Conservation (phyloP, 2,113 vertebrate genomes). For the Illadopsis cleaveri region DNA sequence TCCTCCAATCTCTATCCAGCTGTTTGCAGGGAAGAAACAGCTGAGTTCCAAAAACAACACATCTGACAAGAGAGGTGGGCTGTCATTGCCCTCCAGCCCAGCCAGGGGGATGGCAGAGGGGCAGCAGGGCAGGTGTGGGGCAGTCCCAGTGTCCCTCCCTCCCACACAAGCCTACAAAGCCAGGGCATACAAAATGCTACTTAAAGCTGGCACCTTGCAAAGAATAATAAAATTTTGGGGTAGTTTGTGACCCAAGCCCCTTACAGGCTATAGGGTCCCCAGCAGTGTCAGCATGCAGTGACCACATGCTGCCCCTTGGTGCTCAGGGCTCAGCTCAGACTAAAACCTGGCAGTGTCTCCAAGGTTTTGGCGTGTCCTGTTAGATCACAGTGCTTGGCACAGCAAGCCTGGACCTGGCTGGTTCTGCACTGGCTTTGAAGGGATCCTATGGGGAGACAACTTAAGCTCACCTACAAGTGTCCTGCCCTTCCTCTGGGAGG, state of each 20-base stretch:
- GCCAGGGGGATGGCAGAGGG: rapidly evolving
- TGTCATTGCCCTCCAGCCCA: neutral
- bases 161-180: neutral
- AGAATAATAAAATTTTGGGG: neutral
- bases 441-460: neutral
- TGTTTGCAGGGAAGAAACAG: neutral
- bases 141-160: neutral
- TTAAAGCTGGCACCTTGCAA: neutral
- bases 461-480: neutral
- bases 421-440: neutral
- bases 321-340: neutral
- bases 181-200: neutral
- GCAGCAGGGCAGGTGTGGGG: neutral
- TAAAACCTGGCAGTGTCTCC: neutral
- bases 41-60: neutral
- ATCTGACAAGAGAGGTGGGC: rapidly evolving
- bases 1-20: neutral
- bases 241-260: neutral
- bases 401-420: neutral
- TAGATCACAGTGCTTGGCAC: neutral
- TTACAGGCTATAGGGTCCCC: neutral
- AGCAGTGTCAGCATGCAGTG: neutral
- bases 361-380: neutral
- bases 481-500: neutral
- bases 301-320: neutral